Evolutionary conservation across 2,888 invertebrate genomes (phyloP).

Genomic region (Drosophila anceps): DNA sequence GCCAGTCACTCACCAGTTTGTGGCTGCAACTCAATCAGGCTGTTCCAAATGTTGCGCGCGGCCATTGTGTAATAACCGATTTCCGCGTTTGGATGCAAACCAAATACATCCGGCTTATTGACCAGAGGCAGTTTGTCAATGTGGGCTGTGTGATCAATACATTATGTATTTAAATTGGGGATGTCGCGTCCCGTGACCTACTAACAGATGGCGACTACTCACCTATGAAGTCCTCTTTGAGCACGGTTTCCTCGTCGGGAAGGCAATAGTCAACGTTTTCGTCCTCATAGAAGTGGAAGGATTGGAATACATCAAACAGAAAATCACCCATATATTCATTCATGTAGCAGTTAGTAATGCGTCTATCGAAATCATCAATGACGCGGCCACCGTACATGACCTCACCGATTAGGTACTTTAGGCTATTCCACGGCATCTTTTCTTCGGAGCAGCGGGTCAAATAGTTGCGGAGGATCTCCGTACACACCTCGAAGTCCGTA

Average conservation of each 20-base stretch:
- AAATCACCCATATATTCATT: constrained; percentile 98
- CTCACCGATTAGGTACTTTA: constrained; percentile 97
- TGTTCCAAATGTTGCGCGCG: constrained; percentile 93
- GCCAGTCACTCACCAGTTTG: constrained; percentile 89
- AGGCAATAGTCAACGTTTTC: constrained; percentile 91
- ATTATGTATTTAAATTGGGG: constrained; percentile 58
- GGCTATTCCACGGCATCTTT: constrained; percentile 94
- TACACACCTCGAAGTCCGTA: constrained; percentile 95
- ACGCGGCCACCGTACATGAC: constrained; percentile 98
- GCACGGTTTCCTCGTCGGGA: constrained; percentile 87
- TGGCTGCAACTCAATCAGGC: constrained; percentile 95
- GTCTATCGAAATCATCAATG: constrained; percentile 95
- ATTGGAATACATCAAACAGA: constrained; percentile 95
- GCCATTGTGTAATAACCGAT: constrained; percentile 96
- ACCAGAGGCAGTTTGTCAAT: constrained; percentile 93
- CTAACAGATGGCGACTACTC: constrained; percentile 45
- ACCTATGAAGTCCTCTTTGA: constrained; percentile 91
- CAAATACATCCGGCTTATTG: constrained; percentile 96
- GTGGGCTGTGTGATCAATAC: constrained; percentile 86
- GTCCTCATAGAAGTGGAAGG: constrained; percentile 95
- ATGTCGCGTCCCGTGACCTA: constrained; percentile 8
- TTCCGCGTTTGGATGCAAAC: constrained; percentile 97
- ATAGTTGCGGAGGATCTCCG: constrained; percentile 94
- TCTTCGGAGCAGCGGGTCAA: constrained; percentile 89
- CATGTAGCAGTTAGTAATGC: constrained; percentile 95